Evolutionary conservation across 2,888 invertebrate genomes (phyloP).

Genomic region (Cerastis leucographa): DNA sequence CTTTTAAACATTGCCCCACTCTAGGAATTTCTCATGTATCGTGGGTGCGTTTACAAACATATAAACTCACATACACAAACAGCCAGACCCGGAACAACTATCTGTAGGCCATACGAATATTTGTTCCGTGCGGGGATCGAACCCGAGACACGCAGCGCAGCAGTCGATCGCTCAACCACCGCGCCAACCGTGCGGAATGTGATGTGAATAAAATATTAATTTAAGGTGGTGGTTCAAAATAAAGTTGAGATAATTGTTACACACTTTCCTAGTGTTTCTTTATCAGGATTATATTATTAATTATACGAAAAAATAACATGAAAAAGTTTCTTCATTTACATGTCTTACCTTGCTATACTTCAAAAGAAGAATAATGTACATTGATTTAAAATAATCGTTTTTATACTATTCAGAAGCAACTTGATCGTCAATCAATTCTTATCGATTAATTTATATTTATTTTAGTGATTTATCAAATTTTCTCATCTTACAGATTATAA

Average conservation of each 20-base stretch:
- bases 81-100: no score
- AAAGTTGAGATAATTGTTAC: background rate
- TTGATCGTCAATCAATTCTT: background rate
- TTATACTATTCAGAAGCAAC: constrained; percentile 51
- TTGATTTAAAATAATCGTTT: constrained; percentile 22
- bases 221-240: background rate
- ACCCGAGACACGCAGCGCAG: no score
- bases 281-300: background rate
- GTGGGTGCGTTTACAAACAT: no score
- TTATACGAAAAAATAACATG: background rate
- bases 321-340: background rate
- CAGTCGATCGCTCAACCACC: no score
- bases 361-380: constrained; percentile 28
- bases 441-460: constrained; percentile 4
- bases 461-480: constrained; percentile 26
- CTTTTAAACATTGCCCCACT: no score
- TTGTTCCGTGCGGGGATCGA: no score
- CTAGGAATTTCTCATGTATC: no score
- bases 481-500: constrained; percentile 48
- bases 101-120: no score
- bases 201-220: background rate
- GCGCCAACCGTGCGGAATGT: no score
- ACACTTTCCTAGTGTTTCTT: background rate
- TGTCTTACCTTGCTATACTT: constrained; percentile 48
- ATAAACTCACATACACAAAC: no score